Conservation (phyloP, 2,888 invertebrate genomes). For the Ypsolopha scabrella region DNA sequence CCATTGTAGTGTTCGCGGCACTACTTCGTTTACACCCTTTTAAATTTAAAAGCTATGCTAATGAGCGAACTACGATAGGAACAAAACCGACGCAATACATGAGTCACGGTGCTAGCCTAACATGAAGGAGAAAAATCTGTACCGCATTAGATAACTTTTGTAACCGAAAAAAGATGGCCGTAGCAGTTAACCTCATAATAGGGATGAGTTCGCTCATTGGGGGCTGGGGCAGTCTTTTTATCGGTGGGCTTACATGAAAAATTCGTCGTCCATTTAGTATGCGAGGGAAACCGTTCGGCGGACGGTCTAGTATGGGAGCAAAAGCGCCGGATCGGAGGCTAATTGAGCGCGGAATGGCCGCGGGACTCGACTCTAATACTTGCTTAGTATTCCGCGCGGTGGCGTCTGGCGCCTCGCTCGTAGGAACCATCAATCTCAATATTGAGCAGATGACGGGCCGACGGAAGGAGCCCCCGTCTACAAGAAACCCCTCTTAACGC, state of each 20-base stretch:
- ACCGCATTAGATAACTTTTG: too few relatives aligned
- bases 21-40: slow-evolving; percentile 21
- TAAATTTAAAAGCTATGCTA: slow-evolving; percentile 42
- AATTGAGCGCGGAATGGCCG: slow-evolving; percentile 61
- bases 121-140: too few relatives aligned
- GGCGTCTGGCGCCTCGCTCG: slow-evolving; percentile 33
- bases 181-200: too few relatives aligned
- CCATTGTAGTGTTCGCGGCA: slow-evolving; percentile 2
- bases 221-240: slow-evolving; percentile 36
- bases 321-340: slow-evolving; percentile 45
- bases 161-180: too few relatives aligned
- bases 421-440: slow-evolving; percentile 63
- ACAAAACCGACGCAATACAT: too few relatives aligned
- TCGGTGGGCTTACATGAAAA: slow-evolving; percentile 51
- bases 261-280: slow-evolving; percentile 59
- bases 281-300: slow-evolving; percentile 33
- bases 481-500: slow-evolving; percentile 63
- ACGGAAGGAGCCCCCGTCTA: slow-evolving; percentile 49
- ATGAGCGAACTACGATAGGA: slow-evolving; percentile 15
- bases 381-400: slow-evolving; percentile 59
- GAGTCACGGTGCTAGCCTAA: too few relatives aligned
- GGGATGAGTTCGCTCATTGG: slow-evolving; percentile 22
- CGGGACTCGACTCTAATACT: slow-evolving; percentile 17
- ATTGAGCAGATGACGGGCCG: slow-evolving; percentile 52
- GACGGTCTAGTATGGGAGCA: slow-evolving; percentile 22